Conservation (phyloP, 92 coral and sea anemone species). For the Porites divaricata region DNA sequence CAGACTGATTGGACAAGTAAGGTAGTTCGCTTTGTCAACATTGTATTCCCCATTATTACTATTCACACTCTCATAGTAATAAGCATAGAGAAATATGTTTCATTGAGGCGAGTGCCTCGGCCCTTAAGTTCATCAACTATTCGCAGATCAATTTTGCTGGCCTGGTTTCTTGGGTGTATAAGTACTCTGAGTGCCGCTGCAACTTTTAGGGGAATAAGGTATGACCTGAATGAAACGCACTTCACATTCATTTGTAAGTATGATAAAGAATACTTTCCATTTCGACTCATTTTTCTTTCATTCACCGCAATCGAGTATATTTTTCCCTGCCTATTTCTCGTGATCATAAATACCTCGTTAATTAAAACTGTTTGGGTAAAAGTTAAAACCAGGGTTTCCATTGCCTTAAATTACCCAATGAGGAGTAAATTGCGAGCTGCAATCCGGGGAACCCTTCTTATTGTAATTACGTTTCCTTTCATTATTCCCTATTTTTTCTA, state of each 20-base stretch:
- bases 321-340: slow-evolving; percentile 7
- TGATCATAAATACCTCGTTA: not conserved
- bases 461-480: not conserved
- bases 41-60: slow-evolving; percentile 24
- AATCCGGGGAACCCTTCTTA: not conserved
- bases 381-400: not conserved
- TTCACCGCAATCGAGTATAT: not conserved
- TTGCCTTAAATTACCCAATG: not conserved
- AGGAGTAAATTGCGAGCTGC: slow-evolving; percentile 1
- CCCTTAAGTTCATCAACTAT: not conserved
- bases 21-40: slow-evolving; percentile 9
- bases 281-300: slow-evolving; percentile 4
- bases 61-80: slow-evolving; percentile 7
- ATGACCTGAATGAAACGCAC: slow-evolving; percentile 1
- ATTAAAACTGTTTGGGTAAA: slow-evolving; percentile 7
- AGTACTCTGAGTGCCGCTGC: not conserved
- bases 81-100: slow-evolving; percentile 8
- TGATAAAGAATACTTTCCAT: slow-evolving; percentile 7
- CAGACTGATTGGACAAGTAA: not conserved
- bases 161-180: slow-evolving; percentile 9
- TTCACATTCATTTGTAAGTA: slow-evolving; percentile 13
- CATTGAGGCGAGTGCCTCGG: slow-evolving; percentile 14
- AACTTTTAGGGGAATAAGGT: slow-evolving; percentile 3
- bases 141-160: slow-evolving; percentile 11
- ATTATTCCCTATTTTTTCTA: not conserved